Base-by-base conservation (phyloP, 2,113 vertebrate genomes). In the Sisor rabdophorus region DNA sequence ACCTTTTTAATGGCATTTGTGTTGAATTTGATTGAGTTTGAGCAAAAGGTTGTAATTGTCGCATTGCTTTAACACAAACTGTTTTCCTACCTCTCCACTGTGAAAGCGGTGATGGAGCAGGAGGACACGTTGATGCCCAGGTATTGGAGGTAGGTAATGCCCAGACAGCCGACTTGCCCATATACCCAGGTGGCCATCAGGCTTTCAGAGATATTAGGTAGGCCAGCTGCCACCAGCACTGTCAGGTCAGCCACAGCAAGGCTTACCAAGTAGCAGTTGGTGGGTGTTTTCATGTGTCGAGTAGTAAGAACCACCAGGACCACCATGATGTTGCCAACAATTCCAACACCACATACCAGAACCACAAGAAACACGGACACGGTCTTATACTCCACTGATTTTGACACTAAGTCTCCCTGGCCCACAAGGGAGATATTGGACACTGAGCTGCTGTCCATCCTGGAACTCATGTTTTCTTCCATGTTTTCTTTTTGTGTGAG, bases 41-140 rank as follows among this genome's bases (percentile, higher is more conserved):
- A 65, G 60, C 15, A 63, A 54, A 48, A 61, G 26, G 22, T 40
- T 6, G 17, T 64, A 44, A 5, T 32, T n/a, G 30, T 68, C 16
- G 54, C 47, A 30, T 24, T 10, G 11, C 58, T 26, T 48, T 32
- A 32, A 4, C 60, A 40, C 11, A 56, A 19, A 78, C 30, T 36
- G 16, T 5, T 5, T 28, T n/a, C 88, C 87, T 85, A 93, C 91
- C 91, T 94, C 83, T 94, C 93, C 68, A 92, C 89, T 0, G 91
- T 93, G 85, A 94, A 93, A 6, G 90, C 93, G 0, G 90, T 92
- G 83, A 94, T 93, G 79, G 91, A 94, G 81, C 91, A 94, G 55
- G 92, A 95, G 0, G 93, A 95, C 24, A 89, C 91, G 0, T 89
- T 91, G 81, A 95, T 94, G 72, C 93, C 94, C 86, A 94, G 87